A percentile compares a stretch with the other conserved stretches of the same genome.
Conservation (phyloP, 2,888 invertebrate genomes). For the Toxonevra muliebris region DNA sequence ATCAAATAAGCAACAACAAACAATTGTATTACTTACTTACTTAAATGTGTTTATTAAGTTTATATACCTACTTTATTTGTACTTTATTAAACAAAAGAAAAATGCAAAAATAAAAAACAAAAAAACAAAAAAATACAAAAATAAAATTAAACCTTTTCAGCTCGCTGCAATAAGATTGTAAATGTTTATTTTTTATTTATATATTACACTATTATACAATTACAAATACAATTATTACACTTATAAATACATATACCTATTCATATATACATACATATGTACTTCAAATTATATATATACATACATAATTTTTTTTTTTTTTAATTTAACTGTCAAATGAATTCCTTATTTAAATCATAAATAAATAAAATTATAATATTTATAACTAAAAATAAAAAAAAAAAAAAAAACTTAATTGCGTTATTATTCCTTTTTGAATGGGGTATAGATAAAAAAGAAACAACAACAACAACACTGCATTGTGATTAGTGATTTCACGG, state of each 20-base stretch:
- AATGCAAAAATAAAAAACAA: neutral
- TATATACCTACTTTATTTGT: too few relatives aligned
- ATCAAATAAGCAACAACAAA: neutral
- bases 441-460: too few relatives aligned
- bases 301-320: neutral
- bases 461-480: too few relatives aligned
- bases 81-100: too few relatives aligned
- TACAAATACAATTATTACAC: constrained; percentile 18
- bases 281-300: constrained; percentile 11
- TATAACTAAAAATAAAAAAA: neutral
- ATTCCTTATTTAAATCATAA: constrained; percentile 30
- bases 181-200: constrained; percentile 36
- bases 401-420: too few relatives aligned
- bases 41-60: too few relatives aligned
- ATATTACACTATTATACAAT: neutral
- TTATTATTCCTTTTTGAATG: too few relatives aligned
- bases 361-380: constrained; percentile 16
- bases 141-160: constrained; percentile 16
- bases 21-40: too few relatives aligned
- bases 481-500: too few relatives aligned
- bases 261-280: constrained; percentile 16
- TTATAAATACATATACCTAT: constrained; percentile 16
- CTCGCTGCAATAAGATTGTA: constrained; percentile 57
- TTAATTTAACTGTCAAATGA: constrained; percentile 17
- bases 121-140: constrained; percentile 3